Evolutionary conservation across 1,140 invertebrate genomes (phyloP), one percentile per base, ranked within the genome.

Genomic region (Heliothis subflexa): DNA sequence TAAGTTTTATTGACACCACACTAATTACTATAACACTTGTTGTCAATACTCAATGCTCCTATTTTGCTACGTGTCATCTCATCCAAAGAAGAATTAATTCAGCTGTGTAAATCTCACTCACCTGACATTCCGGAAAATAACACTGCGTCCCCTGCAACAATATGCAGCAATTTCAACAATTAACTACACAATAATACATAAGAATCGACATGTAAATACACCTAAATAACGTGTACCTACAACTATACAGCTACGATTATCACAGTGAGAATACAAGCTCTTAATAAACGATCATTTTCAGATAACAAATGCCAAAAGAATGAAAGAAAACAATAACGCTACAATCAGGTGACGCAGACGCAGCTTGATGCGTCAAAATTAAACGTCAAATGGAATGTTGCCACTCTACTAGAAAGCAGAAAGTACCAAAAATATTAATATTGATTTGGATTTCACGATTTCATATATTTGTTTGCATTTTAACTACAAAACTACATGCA

Each of bases 61-160:
- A 40, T 3, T 40, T 7, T 40, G 33, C 33, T 5, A 40, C 33
- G 33, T 40, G 33, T 40, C 33, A 40, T 40, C 7, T 40, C 4
- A 40, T 40, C 0, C 0, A 40, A 13, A 1, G 28, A 33, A 61
- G 3, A 28, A 21, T 25, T 54, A 11, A 12, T 13, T 55, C 33
- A 49, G 40, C 7, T 40, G 54, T 14, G 0, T 28, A 11, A 18
- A 7, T 12, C 12, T 70, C 79, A 88, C 93, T 91, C 86, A 95
- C 95, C 95, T 90, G 95, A 95, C 91, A 95, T 94, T 78, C 95
- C 96, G 80, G 95, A 92, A 85, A 96, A 96, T 81, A 95, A 94
- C 62, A 96, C 94, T 68, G 91, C 92, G 92, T 95, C 95, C 93
- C 95, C 95, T 94, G 93, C 72, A 94, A 94, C 83, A 88, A 91